These are phyloP conservation scores for Cheiracanthium punctorium DNA, from an alignment of 2,888 invertebrate species.

Conservation along the genomic window DNA sequence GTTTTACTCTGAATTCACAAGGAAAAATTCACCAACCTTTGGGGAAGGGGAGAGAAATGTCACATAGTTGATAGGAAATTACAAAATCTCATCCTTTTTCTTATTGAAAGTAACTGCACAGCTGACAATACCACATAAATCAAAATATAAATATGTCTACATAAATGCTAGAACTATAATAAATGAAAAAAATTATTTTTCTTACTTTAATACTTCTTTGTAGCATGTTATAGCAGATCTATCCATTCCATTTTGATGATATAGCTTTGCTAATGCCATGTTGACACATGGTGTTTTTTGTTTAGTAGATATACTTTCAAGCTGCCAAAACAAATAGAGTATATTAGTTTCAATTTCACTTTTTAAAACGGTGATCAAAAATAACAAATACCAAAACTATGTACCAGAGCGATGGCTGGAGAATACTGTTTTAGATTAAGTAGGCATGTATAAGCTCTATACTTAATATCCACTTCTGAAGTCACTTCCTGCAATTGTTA, in stretches of 20 bases:
- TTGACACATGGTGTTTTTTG: constrained; percentile 84
- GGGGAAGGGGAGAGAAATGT: too few species aligned
- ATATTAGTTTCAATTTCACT: neutral
- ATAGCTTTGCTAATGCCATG: constrained; percentile 85
- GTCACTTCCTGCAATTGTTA: constrained; percentile 74
- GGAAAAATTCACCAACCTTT: too few species aligned
- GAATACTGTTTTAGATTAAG: constrained; percentile 81
- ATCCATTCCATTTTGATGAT: constrained; percentile 83
- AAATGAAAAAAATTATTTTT: too few species aligned
- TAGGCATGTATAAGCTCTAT: constrained; percentile 83
- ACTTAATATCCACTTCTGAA: constrained; percentile 82
- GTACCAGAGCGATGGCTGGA: constrained; percentile 79
- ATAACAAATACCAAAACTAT: constrained; percentile 55
- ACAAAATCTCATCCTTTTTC: too few species aligned
- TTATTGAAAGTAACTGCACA: too few species aligned
- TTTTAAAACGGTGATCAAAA: neutral
- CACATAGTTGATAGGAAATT: too few species aligned
- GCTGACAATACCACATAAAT: too few species aligned
- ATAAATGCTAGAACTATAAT: too few species aligned
- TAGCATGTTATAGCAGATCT: constrained; percentile 84
- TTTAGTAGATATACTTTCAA: constrained; percentile 81
- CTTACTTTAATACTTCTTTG: constrained; percentile 85
- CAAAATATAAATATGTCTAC: too few species aligned
- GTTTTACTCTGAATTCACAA: too few species aligned
- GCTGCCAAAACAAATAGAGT: constrained; percentile 73